Conservation (phyloP, 2,888 invertebrate genomes). For the Macrostomum cliftonense region DNA sequence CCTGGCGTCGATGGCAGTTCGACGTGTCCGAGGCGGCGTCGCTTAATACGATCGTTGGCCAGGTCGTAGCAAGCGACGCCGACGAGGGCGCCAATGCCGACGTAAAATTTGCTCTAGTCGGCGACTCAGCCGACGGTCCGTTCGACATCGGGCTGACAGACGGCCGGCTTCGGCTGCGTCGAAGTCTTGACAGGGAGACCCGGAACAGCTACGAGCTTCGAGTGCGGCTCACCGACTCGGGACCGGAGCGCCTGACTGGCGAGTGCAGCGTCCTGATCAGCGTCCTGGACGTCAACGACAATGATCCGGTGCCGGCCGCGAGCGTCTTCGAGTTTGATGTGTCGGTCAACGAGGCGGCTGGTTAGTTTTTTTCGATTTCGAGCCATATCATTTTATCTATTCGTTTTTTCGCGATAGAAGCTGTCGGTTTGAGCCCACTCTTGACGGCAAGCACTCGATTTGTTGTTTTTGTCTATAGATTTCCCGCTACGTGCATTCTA, state of each 20-base stretch:
- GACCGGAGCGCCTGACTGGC: neutral
- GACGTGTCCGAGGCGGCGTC: slow-evolving; percentile 45
- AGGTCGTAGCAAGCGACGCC: slow-evolving; percentile 36
- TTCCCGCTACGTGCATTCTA: too few species aligned
- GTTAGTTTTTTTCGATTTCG: too few species aligned
- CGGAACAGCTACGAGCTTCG: neutral
- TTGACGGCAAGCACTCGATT: too few species aligned
- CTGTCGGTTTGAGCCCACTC: too few species aligned
- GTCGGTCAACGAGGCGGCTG: neutral
- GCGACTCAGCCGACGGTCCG: slow-evolving; percentile 37
- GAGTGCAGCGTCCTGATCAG: neutral
- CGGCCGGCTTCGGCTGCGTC: slow-evolving; percentile 35
- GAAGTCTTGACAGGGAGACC: neutral
- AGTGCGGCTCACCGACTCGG: neutral
- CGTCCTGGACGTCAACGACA: slow-evolving; percentile 62
- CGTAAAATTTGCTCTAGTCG: slow-evolving; percentile 53
- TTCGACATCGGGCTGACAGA: slow-evolving; percentile 16
- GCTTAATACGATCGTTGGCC: slow-evolving; percentile 53
- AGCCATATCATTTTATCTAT: too few species aligned
- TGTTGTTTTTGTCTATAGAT: too few species aligned
- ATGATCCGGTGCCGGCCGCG: slow-evolving; percentile 1
- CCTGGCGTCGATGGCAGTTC: slow-evolving; percentile 15
- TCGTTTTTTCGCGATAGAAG: too few species aligned
- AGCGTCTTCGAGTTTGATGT: neutral
- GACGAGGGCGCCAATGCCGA: slow-evolving; percentile 72